Evolutionary conservation across 2,888 invertebrate genomes (phyloP).

Genomic region (Entomobrya proxima): DNA sequence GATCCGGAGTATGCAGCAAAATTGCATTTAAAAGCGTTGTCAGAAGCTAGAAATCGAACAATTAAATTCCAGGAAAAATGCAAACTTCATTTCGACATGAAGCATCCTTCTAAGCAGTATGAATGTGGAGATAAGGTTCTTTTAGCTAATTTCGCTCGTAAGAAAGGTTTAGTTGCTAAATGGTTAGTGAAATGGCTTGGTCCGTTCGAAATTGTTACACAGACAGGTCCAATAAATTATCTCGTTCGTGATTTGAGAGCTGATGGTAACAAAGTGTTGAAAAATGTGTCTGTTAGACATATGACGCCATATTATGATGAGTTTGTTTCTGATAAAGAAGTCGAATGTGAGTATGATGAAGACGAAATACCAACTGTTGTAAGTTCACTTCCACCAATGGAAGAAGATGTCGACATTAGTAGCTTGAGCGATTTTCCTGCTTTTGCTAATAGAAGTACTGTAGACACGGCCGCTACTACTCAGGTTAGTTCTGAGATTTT

Average conservation of each 20-base stretch:
- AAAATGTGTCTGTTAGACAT: no score
- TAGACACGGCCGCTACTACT: no score
- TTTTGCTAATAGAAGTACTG: no score
- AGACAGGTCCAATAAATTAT: constrained; percentile 34
- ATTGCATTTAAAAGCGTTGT: not conserved
- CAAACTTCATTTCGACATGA: constrained; percentile 38
- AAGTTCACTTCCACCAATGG: no score
- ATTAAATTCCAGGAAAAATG: constrained; percentile 11
- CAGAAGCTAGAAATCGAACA: not conserved
- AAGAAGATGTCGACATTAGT: no score
- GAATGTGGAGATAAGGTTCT: constrained; percentile 23
- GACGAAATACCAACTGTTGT: no score
- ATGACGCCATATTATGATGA: no score
- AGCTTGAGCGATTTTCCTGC: no score
- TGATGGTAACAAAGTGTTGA: no score
- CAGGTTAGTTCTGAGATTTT: no score
- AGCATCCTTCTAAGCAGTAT: constrained; percentile 1
- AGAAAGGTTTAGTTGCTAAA: constrained; percentile 17
- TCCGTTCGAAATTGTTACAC: constrained; percentile 12
- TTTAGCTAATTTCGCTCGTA: constrained; percentile 12
- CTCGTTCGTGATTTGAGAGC: constrained; percentile 31
- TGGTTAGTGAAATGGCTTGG: constrained; percentile 44
- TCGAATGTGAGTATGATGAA: no score
- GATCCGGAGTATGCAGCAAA: not conserved
- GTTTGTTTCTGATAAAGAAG: no score